A percentile compares a stretch with the other conserved stretches of the same genome.
These are phyloP conservation scores for Ariopsis seemanni DNA, from an alignment of 2,113 vertebrate species.

Conservation along the genomic window DNA sequence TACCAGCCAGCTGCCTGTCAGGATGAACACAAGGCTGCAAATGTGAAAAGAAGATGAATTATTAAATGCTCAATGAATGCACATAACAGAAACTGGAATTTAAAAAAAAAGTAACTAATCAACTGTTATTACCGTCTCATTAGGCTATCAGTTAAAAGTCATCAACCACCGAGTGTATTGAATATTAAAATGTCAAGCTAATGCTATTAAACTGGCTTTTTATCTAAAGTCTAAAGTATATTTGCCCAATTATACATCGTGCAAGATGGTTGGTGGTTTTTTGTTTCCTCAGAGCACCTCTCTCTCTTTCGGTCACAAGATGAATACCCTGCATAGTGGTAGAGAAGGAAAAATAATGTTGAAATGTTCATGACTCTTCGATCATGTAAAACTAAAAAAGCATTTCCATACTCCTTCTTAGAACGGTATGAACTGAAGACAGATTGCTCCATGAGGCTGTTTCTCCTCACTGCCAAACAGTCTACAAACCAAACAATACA, in stretches of 20 bases:
- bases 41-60: slow-evolving; percentile 27
- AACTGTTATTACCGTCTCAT: background rate
- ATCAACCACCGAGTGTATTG: background rate
- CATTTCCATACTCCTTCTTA: background rate
- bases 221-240: background rate
- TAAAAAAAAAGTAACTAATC: too few species aligned
- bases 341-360: background rate
- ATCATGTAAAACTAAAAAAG: background rate
- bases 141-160: background rate
- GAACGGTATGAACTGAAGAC: background rate
- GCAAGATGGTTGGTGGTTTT: too few species aligned
- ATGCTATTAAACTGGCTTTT: background rate
- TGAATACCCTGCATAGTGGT: background rate
- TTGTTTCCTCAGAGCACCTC: too few species aligned
- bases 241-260: too few species aligned
- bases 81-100: background rate
- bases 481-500: background rate
- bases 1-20: slow-evolving; percentile 51
- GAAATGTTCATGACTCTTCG: background rate
- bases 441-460: background rate
- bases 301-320: background rate
- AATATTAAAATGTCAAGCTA: background rate
- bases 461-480: background rate
- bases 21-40: slow-evolving; percentile 14
- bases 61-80: background rate